Evolutionary conservation across 1,140 invertebrate genomes (phyloP), one percentile per base, ranked within the genome.

Genomic region (Papilio xuthus): DNA sequence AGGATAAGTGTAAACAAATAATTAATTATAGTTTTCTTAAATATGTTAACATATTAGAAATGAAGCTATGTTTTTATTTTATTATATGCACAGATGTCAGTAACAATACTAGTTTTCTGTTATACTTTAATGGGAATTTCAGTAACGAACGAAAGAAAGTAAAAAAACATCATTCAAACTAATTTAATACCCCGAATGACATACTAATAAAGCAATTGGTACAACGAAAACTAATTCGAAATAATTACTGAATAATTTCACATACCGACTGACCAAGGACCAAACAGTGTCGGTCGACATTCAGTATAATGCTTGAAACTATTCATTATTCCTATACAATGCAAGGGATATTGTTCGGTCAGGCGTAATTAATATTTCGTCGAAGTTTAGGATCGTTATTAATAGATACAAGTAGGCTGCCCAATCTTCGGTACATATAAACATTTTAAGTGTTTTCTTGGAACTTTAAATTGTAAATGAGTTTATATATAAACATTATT

Each of bases 391-490:
- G 18, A 28, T 18, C 47, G 60, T 60, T 63, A 18, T 26, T 13
- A 26, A 26, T 60, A 60, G 56, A 12, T 56, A 20, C 20, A 60
- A 23, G 8, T 60, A 78, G 77, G 78, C 41, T 72, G 67, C 79
- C 77, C 78, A 79, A 78, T 82, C 63, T 80, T 41, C 79, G 73
- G 76, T 90, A 82, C 86, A 91, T 91, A 88, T 89, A 88, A 90
- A 91, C 88, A 85, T 84, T 87, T 83, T 84, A 86, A 91, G 88
- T 88, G 89, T 82, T 85, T 85, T 90, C 89, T 86, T 84, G 78
- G 88, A 83, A 79, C 80, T 76, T 67, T 76, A 81, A 84, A 84
- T 84, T 85, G 81, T 72, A 75, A 20, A 20, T 53, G 6, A 20
- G 18, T 53, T 20, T 20, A 4, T 20, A 53, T 20, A n/a, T n/a